phyloP scores from a whole-genome alignment of 2,113 vertebrate species.

The Sclerurus mexicanus region DNA sequence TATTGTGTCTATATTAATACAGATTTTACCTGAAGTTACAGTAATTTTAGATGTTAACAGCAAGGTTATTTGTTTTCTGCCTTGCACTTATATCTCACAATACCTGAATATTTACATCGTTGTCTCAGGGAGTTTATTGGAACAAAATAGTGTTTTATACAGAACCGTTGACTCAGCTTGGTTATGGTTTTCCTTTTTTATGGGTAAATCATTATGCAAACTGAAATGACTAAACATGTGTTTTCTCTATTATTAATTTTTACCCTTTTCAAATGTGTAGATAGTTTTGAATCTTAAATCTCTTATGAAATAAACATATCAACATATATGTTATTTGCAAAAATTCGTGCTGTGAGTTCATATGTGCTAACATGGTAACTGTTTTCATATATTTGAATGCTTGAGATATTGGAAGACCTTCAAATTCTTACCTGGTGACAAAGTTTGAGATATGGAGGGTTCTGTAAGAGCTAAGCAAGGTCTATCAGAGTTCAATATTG shows the following conservation, averaged over 20 bases:
- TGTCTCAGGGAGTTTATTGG: not conserved
- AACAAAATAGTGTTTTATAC: conserved; percentile 4
- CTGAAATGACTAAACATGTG: conserved; percentile 8
- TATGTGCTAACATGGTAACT: conserved; percentile 51
- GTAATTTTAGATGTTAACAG: conserved; percentile 26
- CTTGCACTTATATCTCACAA: not conserved
- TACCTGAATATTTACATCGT: not conserved
- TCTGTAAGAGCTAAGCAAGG: not conserved
- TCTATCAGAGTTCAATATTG: not conserved
- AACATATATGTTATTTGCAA: conserved; percentile 31
- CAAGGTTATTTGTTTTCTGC: not conserved
- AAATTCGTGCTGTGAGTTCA: conserved; percentile 37
- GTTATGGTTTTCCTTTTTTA: conserved; percentile 8
- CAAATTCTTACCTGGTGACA: not conserved
- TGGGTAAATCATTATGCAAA: conserved; percentile 27
- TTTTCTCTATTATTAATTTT: conserved; percentile 48
- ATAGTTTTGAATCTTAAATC: conserved; percentile 32
- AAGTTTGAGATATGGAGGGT: not conserved
- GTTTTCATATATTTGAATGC: conserved; percentile 41
- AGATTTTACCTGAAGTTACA: not conserved
- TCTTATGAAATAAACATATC: conserved; percentile 46
- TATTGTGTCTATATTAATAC: not conserved
- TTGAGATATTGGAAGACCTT: not conserved
- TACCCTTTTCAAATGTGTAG: conserved; percentile 42
- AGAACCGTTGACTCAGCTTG: not conserved